phyloP scores from a whole-genome alignment of 2,797 vertebrate species.

The Spinibarbus caldwelli region DNA sequence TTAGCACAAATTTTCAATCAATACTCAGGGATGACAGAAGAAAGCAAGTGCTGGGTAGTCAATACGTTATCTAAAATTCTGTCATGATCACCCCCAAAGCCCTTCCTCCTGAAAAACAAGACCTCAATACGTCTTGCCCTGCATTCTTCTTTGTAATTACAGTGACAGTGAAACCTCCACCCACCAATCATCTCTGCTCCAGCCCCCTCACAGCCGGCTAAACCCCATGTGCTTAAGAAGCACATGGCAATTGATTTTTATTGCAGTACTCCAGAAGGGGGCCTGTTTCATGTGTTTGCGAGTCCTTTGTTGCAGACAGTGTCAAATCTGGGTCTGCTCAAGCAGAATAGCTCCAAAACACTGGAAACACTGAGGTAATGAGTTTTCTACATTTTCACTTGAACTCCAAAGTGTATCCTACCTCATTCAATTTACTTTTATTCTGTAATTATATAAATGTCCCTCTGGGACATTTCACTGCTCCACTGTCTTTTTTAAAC shows the following conservation, averaged over 20 bases:
- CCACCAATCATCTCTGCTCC: slow-evolving; percentile 43
- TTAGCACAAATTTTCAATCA: not conserved
- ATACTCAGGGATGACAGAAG: not conserved
- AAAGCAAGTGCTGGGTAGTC: slow-evolving; percentile 2
- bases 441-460: slow-evolving; percentile 8
- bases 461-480: slow-evolving; percentile 22
- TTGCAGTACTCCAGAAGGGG: slow-evolving; percentile 1
- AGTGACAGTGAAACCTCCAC: slow-evolving; percentile 50
- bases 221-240: slow-evolving; percentile 22
- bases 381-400: not conserved
- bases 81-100: slow-evolving; percentile 34
- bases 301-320: not conserved
- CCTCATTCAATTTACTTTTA: not conserved
- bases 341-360: slow-evolving; percentile 11
- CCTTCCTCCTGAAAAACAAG: slow-evolving; percentile 34
- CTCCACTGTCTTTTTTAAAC: slow-evolving; percentile 7
- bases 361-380: not conserved
- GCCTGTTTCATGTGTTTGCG: not conserved
- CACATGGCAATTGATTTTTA: slow-evolving; percentile 35
- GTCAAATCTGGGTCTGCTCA: not conserved
- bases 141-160: slow-evolving; percentile 46
- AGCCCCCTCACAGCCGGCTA: slow-evolving; percentile 39
- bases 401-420: not conserved
- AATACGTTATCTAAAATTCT: slow-evolving; percentile 31
- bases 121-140: slow-evolving; percentile 41